phyloP scores from a whole-genome alignment of 2,888 invertebrate genomes.

The Machimus rusticus region DNA sequence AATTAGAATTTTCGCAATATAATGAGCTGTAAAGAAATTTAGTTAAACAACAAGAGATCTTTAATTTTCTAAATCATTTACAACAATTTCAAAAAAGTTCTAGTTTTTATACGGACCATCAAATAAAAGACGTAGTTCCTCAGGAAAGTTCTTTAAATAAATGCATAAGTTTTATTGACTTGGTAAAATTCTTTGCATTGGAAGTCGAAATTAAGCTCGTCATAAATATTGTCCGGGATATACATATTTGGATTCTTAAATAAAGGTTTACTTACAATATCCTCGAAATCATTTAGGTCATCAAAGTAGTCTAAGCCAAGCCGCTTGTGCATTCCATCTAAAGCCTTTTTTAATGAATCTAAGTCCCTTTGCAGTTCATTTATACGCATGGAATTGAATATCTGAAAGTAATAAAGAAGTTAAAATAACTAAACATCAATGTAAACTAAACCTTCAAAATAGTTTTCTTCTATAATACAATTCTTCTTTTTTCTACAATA shows the following conservation, averaged over 20 bases:
- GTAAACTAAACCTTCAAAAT: too few relatives aligned
- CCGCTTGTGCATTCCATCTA: constrained; percentile 57
- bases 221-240: too few relatives aligned
- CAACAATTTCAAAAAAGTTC: background rate
- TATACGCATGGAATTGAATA: constrained; percentile 58
- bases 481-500: too few relatives aligned
- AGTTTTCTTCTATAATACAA: too few relatives aligned
- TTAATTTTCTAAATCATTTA: background rate
- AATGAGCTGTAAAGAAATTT: background rate
- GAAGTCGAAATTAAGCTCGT: too few relatives aligned
- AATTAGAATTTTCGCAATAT: background rate
- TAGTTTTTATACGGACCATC: background rate
- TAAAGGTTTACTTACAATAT: constrained; percentile 55
- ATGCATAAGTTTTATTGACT: background rate
- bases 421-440: background rate
- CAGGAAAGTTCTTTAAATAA: background rate
- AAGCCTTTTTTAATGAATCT: constrained; percentile 53
- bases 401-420: constrained; percentile 51
- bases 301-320: constrained; percentile 59
- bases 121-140: background rate
- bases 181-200: background rate
- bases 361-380: constrained; percentile 56
- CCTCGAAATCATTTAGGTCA: constrained; percentile 58
- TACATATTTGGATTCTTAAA: background rate
- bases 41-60: background rate